phyloP scores from a whole-genome alignment of 2,888 invertebrate genomes.

The Trichopria drosophilae region DNA sequence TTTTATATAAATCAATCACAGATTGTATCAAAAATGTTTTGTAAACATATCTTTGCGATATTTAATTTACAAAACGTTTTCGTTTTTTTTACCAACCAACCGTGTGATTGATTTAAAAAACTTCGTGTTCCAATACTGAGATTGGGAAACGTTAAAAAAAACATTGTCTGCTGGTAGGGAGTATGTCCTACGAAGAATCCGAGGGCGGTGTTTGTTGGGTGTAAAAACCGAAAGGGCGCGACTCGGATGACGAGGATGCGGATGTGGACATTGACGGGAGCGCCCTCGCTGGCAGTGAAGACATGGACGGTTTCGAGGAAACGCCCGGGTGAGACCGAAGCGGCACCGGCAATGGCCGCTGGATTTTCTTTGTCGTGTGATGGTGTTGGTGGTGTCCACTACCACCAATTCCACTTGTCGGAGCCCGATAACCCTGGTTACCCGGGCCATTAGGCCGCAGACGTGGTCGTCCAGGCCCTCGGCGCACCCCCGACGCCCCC shows the following conservation, averaged over 20 bases:
- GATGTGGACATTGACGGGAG: slow-evolving; percentile 25
- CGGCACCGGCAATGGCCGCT: slow-evolving; percentile 52
- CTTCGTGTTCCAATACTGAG: too few relatives aligned
- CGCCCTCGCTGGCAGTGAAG: slow-evolving; percentile 22
- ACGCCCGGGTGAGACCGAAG: slow-evolving; percentile 48
- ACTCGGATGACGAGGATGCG: slow-evolving; percentile 31
- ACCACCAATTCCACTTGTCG: slow-evolving; percentile 41
- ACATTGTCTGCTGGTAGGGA: too few relatives aligned
- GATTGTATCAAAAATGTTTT: too few relatives aligned
- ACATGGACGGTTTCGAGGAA: slow-evolving; percentile 36
- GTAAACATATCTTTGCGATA: too few relatives aligned
- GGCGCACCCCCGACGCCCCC: slow-evolving; percentile 56
- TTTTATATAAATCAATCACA: too few relatives aligned
- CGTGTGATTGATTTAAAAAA: too few relatives aligned
- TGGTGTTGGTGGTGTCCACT: slow-evolving; percentile 28
- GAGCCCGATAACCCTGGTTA: slow-evolving; percentile 67
- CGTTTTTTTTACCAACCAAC: too few relatives aligned
- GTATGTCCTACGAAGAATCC: too few relatives aligned
- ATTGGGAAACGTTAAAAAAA: too few relatives aligned
- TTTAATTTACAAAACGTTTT: too few relatives aligned
- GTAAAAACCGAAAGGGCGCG: slow-evolving; percentile 54
- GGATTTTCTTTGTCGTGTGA: slow-evolving; percentile 45
- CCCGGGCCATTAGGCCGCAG: slow-evolving; percentile 69
- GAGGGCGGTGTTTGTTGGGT: slow-evolving; percentile 46
- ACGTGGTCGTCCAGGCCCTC: slow-evolving; percentile 72